Evolutionary conservation across 2,888 invertebrate species (phyloP), one percentile per base, ranked within the genome.

Genomic region (Piscicola geometra): DNA sequence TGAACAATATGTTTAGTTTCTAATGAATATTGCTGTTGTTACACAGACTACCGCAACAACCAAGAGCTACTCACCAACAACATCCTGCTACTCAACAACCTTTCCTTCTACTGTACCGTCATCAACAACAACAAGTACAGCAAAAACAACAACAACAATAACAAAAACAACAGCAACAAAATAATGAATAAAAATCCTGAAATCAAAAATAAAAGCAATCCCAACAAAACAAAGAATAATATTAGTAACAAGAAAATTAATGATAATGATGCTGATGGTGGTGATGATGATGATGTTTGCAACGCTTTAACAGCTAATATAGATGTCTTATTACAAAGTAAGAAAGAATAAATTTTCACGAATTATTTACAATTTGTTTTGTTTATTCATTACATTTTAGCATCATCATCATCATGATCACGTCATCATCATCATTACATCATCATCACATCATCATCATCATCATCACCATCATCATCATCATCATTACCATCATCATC

Each of bases 401-500:
- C n/a, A n/a, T n/a, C n/a, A n/a, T n/a, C n/a, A n/a, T n/a, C n/a
- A n/a, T n/a, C n/a, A n/a, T n/a, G n/a, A n/a, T n/a, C n/a, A n/a
- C n/a, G n/a, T n/a, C n/a, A n/a, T n/a, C n/a, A n/a, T n/a, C n/a
- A n/a, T n/a, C n/a, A n/a, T n/a, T n/a, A n/a, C n/a, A n/a, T n/a
- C n/a, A n/a, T n/a, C n/a, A n/a, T n/a, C n/a, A n/a, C n/a, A n/a
- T n/a, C n/a, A n/a, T n/a, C n/a, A n/a, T n/a, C n/a, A 76, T 66
- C 30, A 71, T 33, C 60, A 73, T 72, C 69, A 21, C 28, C 70
- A 56, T 72, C 41, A 9, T 75, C 25, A 9, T 2, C 1, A 35
- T 56, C 25, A n/a, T 50, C 25, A 30, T 75, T 21, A 33, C 30
- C 70, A 75, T 15, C 67, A 69, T 21, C 69, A 73, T 25, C 56